These are phyloP conservation scores for Gyrodactylus bullatarudis DNA, from an alignment of 1,140 invertebrate genomes.

Conservation along the genomic window DNA sequence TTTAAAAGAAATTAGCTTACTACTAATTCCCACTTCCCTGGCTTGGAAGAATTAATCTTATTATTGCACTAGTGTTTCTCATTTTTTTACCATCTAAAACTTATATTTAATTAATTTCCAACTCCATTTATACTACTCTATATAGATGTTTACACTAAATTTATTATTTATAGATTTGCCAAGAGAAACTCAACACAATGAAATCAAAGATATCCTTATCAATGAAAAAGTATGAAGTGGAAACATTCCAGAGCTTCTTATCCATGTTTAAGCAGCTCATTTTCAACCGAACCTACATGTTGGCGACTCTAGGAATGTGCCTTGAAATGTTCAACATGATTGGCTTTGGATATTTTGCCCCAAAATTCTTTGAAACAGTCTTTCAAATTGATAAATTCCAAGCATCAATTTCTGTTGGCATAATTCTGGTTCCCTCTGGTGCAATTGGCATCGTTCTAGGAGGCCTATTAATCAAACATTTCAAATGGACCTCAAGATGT, in stretches of 20 bases:
- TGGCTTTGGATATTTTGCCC: not conserved
- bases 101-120: too few relatives aligned
- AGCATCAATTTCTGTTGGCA: not conserved
- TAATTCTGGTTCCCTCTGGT: not conserved
- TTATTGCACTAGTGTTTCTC: too few relatives aligned
- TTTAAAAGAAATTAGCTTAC: too few relatives aligned
- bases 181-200: too few relatives aligned
- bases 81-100: too few relatives aligned
- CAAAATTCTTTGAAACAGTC: not conserved
- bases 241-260: not conserved
- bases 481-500: not conserved
- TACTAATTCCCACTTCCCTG: too few relatives aligned
- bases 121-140: too few relatives aligned
- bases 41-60: too few relatives aligned
- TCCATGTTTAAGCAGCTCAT: not conserved
- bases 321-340: not conserved
- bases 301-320: not conserved
- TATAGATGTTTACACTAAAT: too few relatives aligned
- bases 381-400: not conserved
- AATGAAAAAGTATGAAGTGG: not conserved
- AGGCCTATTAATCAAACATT: not conserved
- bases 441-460: not conserved
- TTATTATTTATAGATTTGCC: too few relatives aligned
- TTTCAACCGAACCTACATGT: not conserved
- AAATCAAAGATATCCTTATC: too few relatives aligned